phyloP scores from a whole-genome alignment of 2,113 vertebrate species.

The Oncorhynchus nerka region DNA sequence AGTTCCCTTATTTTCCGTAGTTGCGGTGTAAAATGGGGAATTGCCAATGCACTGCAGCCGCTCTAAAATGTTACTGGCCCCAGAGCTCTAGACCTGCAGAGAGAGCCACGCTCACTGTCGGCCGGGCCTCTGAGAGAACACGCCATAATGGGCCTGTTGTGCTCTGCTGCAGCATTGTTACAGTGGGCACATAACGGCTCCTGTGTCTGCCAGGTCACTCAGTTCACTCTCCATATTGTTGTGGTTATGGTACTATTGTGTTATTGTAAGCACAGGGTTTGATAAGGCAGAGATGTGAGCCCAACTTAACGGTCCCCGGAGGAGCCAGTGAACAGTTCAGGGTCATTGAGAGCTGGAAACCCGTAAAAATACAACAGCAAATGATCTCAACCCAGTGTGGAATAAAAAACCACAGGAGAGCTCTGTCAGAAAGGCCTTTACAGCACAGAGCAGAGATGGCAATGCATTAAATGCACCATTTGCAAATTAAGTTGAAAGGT shows the following conservation, averaged over 20 bases:
- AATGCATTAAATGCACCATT: constrained; percentile 37
- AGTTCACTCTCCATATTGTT: constrained; percentile 45
- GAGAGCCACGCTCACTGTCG: constrained; percentile 42
- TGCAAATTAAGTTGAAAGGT: constrained; percentile 45
- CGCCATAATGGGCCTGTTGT: constrained; percentile 62
- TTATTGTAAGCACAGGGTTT: constrained; percentile 50
- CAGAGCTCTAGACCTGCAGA: constrained; percentile 49
- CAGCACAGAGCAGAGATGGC: constrained; percentile 17
- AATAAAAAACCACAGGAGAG: constrained; percentile 19
- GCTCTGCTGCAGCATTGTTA: constrained; percentile 50
- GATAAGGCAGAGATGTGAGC: constrained; percentile 56
- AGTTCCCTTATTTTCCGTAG: constrained; percentile 56
- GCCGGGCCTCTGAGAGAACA: constrained; percentile 45
- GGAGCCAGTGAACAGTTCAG: constrained; percentile 57
- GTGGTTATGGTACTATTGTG: constrained; percentile 39
- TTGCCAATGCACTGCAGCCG: constrained; percentile 53
- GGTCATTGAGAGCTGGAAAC: constrained; percentile 58
- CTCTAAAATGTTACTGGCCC: constrained; percentile 52
- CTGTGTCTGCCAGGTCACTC: constrained; percentile 52
- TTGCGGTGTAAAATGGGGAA: constrained; percentile 47
- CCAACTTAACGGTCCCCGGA: constrained; percentile 54
- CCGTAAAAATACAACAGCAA: constrained; percentile 53
- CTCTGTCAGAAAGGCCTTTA: constrained; percentile 22
- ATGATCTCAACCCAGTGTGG: constrained; percentile 45
- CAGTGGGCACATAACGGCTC: constrained; percentile 45